Percentiles rank a stretch among this genome's conserved stretches.
phyloP scores from a whole-genome alignment of 2,797 vertebrate genomes.

The Cirrhinus molitorella region DNA sequence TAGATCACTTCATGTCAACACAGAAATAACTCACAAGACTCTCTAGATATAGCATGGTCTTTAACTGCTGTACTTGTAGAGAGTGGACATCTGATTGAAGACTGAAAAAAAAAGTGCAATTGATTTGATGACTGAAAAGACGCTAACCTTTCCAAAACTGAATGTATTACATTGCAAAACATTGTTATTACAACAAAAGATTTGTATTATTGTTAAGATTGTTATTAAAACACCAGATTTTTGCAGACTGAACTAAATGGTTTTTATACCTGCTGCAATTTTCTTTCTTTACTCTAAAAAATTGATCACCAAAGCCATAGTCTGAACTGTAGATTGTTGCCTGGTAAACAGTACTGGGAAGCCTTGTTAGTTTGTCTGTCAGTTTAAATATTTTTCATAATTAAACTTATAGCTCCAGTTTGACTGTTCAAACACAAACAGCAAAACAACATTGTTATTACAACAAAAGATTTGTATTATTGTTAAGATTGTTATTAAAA shows the following conservation, averaged over 20 bases:
- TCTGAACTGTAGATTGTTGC: neutral
- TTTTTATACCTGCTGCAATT: neutral
- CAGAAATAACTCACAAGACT: neutral
- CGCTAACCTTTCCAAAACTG: neutral
- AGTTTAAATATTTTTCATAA: neutral
- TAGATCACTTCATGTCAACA: neutral
- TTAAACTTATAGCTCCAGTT: neutral
- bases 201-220: too few relatives aligned
- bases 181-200: too few relatives aligned
- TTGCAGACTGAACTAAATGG: neutral
- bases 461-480: too few relatives aligned
- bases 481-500: too few relatives aligned
- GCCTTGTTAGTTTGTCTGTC: neutral
- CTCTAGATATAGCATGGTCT: neutral
- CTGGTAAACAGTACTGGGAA: neutral
- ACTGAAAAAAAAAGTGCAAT: neutral
- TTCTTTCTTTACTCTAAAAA: neutral
- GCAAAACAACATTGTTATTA: neutral
- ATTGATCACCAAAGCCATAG: neutral
- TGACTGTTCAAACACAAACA: neutral
- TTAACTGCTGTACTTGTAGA: neutral
- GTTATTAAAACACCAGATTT: too few relatives aligned
- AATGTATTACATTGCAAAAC: too few relatives aligned
- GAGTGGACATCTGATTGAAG: neutral
- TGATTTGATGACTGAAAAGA: neutral